A percentile compares a stretch with the other conserved stretches of the same genome.
These are phyloP conservation scores for Gasterosteus nipponicus DNA, from an alignment of 2,113 vertebrate genomes.

Conservation along the genomic window DNA sequence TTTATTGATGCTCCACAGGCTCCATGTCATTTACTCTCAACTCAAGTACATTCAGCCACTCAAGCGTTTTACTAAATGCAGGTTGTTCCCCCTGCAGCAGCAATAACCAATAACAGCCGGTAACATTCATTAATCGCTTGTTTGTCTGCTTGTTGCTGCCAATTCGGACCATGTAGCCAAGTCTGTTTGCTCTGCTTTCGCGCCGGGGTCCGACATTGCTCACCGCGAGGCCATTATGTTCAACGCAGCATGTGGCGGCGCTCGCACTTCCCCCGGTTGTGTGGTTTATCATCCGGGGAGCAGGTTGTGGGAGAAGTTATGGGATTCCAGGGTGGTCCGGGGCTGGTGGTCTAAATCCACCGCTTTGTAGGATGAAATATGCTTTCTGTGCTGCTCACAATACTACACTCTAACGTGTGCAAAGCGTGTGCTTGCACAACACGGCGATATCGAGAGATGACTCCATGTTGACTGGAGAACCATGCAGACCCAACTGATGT, in stretches of 20 bases:
- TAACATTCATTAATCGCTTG: no score
- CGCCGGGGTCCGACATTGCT: neutral
- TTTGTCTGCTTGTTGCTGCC: neutral
- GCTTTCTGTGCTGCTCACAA: neutral
- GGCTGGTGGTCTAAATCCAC: no score
- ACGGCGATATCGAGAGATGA: neutral
- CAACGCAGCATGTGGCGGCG: neutral
- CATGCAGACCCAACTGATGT: accelerated
- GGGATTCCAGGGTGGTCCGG: no score
- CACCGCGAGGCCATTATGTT: neutral
- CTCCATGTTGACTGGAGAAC: slow-evolving; percentile 1
- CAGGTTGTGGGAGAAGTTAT: no score
- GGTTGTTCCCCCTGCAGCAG: no score
- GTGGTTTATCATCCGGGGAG: no score
- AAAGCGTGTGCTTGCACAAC: neutral
- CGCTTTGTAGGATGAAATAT: neutral
- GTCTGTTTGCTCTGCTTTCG: neutral
- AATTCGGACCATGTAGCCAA: neutral
- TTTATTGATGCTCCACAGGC: no score
- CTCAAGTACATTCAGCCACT: no score
- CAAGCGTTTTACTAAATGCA: no score
- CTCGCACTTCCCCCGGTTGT: neutral
- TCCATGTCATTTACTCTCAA: no score
- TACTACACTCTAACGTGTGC: neutral
- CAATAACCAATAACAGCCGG: no score